Conservation (phyloP, 2,113 vertebrate species). For the Podilymbus podiceps region DNA sequence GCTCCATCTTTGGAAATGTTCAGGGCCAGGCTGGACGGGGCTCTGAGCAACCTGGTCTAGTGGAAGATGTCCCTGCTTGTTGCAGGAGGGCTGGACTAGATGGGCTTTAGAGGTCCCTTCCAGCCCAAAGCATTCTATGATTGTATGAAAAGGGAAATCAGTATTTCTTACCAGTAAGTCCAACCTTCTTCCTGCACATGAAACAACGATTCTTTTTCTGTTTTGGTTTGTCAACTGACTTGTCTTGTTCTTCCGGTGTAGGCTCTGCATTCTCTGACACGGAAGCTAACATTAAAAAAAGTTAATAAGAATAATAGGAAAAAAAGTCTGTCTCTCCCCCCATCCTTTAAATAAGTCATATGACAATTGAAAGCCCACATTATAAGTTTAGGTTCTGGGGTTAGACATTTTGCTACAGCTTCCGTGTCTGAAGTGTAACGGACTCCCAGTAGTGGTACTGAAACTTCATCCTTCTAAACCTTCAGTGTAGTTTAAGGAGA, state of each 20-base stretch:
- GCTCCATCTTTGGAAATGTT: no score
- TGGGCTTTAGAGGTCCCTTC: no score
- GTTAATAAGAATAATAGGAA: not conserved
- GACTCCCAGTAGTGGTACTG: not conserved
- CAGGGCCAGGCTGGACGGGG: no score
- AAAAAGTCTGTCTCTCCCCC: not conserved
- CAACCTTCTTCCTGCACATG: conserved; percentile 89
- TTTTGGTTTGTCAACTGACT: conserved; percentile 82
- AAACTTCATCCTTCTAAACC: not conserved
- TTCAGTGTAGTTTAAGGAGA: not conserved
- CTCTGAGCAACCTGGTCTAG: no score
- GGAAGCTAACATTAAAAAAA: conserved; percentile 65
- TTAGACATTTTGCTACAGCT: not conserved
- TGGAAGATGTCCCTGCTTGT: no score
- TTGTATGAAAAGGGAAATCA: not conserved
- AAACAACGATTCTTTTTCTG: conserved; percentile 89
- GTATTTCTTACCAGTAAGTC: conserved; percentile 83
- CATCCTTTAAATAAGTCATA: not conserved
- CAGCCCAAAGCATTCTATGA: no score
- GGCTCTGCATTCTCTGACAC: conserved; percentile 75
- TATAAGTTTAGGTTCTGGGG: not conserved
- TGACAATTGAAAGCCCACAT: not conserved
- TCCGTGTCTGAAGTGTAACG: not conserved
- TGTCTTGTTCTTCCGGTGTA: conserved; percentile 77
- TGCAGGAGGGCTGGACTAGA: no score